Evolutionary conservation across 2,888 invertebrate genomes (phyloP), one percentile per base, ranked within the genome.

Genomic region (Clanis bilineata): DNA sequence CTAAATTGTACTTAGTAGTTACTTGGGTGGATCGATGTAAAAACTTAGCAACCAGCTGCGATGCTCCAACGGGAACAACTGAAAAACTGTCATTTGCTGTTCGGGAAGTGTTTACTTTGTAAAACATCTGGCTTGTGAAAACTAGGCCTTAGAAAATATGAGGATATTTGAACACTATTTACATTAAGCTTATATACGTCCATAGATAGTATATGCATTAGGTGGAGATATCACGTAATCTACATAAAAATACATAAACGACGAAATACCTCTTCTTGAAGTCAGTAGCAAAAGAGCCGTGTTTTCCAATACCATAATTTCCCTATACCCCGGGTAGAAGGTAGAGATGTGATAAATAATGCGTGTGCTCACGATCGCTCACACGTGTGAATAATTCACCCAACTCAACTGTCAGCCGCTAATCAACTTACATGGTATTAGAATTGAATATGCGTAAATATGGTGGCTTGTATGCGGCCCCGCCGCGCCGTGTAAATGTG

Each of bases 1-100:
- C 67, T 68, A 68, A 67, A 69, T 68, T 61, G 64, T 68, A 62
- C 62, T 67, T 62, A 67, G 61, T 59, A 64, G 60, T 60, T 39
- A 58, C 57, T 62, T 56, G 21, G 58, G 32, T 38, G 23, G 36
- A 36, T 43, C 39, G 23, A 44, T 59, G 47, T 62, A 60, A 63
- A 64, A 66, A 68, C 58, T 60, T 63, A 58, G 3, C 15, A 28
- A 22, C 2, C 54, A 36, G 36, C 54, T 55, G 58, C 44, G 44
- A 28, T 51, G 32, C 15, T 12, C 44, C 32, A 47, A 28, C 9
- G 22, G 21, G 43, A 59, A 55, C 59, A 59, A 59, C 32, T n/a
- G 55, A 55, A 62, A 59, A 68, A 67, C 64, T 67, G 59, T 62
- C 62, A 57, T 66, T 62, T 57, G 54, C 32, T 41, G 55, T 59